Conservation (phyloP, 2,888 invertebrate species). For the Galeruca laticollis region DNA sequence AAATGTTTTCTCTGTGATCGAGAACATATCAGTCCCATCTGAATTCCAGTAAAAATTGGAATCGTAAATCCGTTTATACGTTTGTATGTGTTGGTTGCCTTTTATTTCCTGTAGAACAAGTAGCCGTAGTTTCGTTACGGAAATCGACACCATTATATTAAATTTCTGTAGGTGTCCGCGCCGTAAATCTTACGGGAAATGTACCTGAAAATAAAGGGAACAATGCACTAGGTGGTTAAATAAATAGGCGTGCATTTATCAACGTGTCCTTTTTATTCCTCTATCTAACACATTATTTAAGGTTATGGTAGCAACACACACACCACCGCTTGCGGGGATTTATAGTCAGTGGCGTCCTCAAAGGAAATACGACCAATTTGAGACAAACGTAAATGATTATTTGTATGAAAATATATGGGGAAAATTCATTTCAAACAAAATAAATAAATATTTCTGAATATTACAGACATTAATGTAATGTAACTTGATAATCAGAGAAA, state of each 20-base stretch:
- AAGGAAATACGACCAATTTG: neutral
- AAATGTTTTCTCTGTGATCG: no score
- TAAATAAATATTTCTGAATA: no score
- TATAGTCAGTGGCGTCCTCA: neutral
- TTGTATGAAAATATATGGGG: no score
- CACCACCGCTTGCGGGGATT: neutral
- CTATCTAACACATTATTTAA: slow-evolving; percentile 30
- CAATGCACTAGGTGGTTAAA: slow-evolving; percentile 54
- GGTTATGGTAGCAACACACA: slow-evolving; percentile 15
- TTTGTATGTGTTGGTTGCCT: neutral
- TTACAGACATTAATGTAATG: no score
- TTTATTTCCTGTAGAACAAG: neutral
- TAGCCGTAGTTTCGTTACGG: neutral
- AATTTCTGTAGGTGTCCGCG: slow-evolving; percentile 28
- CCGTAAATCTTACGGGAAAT: slow-evolving; percentile 29
- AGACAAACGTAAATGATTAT: no score
- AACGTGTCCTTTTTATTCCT: slow-evolving; percentile 28
- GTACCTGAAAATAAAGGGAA: slow-evolving; percentile 37
- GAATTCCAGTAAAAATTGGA: no score
- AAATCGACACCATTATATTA: slow-evolving; percentile 26
- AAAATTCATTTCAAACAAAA: no score
- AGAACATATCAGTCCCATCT: no score
- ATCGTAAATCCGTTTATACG: no score
- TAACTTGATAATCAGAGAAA: slow-evolving; percentile 5
- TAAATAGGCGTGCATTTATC: slow-evolving; percentile 50